Evolutionary conservation across 2,888 invertebrate genomes (phyloP), one percentile per base, ranked within the genome.

Genomic region (Sesia bembeciformis): DNA sequence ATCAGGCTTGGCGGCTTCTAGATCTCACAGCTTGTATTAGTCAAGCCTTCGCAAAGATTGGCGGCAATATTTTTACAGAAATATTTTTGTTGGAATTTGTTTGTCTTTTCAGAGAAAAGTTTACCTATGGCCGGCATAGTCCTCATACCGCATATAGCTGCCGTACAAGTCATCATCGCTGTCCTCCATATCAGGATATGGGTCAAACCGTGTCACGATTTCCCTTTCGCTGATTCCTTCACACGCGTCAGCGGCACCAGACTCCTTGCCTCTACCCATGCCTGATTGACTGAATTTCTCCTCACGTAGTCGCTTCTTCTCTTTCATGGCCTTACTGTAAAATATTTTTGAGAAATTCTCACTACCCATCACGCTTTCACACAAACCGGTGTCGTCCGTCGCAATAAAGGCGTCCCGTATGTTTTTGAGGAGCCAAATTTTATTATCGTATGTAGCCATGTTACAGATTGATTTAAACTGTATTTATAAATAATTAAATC

Each of bases 381-480:
- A 97, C 91, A 97, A 94, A 56, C 97, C 96, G 67, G 98, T 97
- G 82, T 98, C 98, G 87, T 98, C 98, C 39, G 97, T 96, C 39
- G 97, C 96, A 74, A 98, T 96, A 83, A 97, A 98, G 5, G 97
- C 97, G 81, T 98, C 97, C 56, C 97, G 91, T 63, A 98, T 96
- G 82, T 98, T 97, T 57, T 97, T 95, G 53, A 98, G 90, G 52
- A 98, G 91, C 95, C 98, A 98, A 68, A 95, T 94, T 81, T 94
- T 94, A 84, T 98, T 97, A 81, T 98, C 97, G 81, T 97, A 98
- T 61, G 97, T 93, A 64, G 98, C 98, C 98, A 98, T 98, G 49
- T 41, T 55, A 23, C 23, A 23, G 23, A 23, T 23, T 23, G 23
- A 23, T 23, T 23, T 23, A 23, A 23, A 23, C 1, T 23, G 23